Base-by-base conservation (phyloP, 2,888 invertebrate species). In the Agonum fuliginosum region DNA sequence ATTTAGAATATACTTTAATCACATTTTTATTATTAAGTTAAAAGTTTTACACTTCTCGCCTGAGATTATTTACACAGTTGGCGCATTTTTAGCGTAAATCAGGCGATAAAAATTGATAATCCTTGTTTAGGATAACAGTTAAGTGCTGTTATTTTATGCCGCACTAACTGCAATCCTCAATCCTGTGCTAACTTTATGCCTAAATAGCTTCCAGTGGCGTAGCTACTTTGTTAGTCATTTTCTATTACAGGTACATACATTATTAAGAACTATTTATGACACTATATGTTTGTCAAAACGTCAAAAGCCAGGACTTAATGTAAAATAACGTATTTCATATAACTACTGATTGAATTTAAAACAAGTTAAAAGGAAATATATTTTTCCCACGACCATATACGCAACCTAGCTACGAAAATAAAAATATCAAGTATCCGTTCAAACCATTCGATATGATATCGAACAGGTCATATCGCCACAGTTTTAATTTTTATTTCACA, bases 81-180 rank as follows among this genome's bases (percentile, higher is more conserved):
- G 34, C 20, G 24, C 22, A 22, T 37, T 67, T 65, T 67, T 67
- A 37, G 14, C 8, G 67, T 67, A 20, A 41, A 67, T 67, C 22
- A 41, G 24, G 41, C 67, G 43, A 67, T 37, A 65, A 67, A 67
- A 67, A 67, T 67, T 67, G 67, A 41, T 41, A 67, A 67, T 67
- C 67, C 43, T 67, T 67, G 67, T 67, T 67, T 67, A 67, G 67
- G 67, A 67, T 67, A 41, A 67, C n/a, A 67, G 27, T 62, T 62
- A 62, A 30, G 58, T 30, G 58, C 27, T 51, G 22, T 51, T 46
- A 46, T 46, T 37, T 46, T 46, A 46, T 17, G 46, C 6, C 24
- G 54, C 20, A 54, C 54, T 54, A 54, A 54, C 22, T 54, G 54
- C 24, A 54, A 1, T 24, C 54, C 54, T 24, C 22, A 54, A 22